Percentiles rank a stretch among this genome's conserved stretches.
phyloP scores from a whole-genome alignment of 1,140 invertebrate genomes.

The Lucilia cuprina region DNA sequence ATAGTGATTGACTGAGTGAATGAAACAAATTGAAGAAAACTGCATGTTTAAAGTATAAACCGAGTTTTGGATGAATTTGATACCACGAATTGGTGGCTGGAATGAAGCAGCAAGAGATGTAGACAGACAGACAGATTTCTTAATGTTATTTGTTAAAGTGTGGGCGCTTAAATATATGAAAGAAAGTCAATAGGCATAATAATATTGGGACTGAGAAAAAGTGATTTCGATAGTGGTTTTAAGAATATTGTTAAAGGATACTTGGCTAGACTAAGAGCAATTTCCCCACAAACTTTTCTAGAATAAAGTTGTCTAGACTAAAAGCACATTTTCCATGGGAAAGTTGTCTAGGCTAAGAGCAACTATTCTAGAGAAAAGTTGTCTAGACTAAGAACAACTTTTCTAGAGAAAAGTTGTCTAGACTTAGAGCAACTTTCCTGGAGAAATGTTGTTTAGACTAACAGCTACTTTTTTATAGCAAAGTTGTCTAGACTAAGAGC shows the following conservation, averaged over 20 bases:
- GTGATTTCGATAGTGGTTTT: background rate
- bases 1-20: background rate
- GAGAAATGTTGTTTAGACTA: too few relatives aligned
- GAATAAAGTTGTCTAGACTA: too few relatives aligned
- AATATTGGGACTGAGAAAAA: background rate
- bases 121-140: background rate
- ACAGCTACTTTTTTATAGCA: too few relatives aligned
- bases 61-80: background rate
- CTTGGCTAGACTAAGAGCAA: too few relatives aligned
- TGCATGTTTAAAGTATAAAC: background rate
- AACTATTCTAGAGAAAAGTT: background rate
- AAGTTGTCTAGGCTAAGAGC: background rate
- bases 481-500: too few relatives aligned
- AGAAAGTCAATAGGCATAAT: background rate
- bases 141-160: conserved; percentile 2
- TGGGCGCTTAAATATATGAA: background rate
- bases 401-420: too few relatives aligned
- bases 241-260: too few relatives aligned
- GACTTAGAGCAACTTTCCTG: too few relatives aligned
- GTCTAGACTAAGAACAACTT: background rate
- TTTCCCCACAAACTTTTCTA: too few relatives aligned
- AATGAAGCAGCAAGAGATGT: background rate
- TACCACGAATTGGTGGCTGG: background rate
- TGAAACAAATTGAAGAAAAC: background rate
- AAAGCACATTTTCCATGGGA: background rate